Evolutionary conservation across 2,888 invertebrate genomes (phyloP), one percentile per base, ranked within the genome.

Genomic region (Xanthostigma xanthostigma): DNA sequence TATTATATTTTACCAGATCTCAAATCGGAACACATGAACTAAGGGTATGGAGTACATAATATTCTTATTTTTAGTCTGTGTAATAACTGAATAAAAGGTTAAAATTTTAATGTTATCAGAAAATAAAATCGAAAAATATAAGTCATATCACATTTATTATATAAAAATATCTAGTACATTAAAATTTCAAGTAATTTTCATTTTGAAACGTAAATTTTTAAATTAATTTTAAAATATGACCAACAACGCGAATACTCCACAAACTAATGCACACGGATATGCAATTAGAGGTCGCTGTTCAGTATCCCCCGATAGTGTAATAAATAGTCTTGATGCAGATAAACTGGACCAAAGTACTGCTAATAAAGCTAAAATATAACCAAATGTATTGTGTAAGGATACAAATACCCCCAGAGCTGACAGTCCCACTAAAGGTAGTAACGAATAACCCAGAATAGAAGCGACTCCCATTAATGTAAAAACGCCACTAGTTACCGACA

Each of bases 261-360:
- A 93, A 34, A 95, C 82, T 53, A 95, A 74, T 50, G 86, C 82
- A 72, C 94, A 94, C 1, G 95, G 95, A 67, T 95, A 95, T 37
- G 92, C 93, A 57, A 91, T 84, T 1, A 92, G 67, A 11, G 84
- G 79, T 58, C 89, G 83, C 63, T 91, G 92, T 58, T 87, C 83
- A 53, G 84, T 76, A 73, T 93, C 90, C 42, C 84, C 81, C 12
- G 93, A 81, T 68, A 94, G 89, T 0, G 90, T 86, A 38, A 90
- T 87, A 74, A 95, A 93, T 33, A 95, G 73, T 64, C 93, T 82
- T 35, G 93, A 91, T 1, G 94, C 90, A 5, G 93, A 90, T n/a
- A 87, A 65, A 54, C 90, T 85, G 53, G 94, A 91, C 94, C 94
- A 94, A 42, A 85, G 64, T 0, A 91, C 84, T 38, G 84, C 79